Conservation (phyloP, 1,140 invertebrate species). For the Brachionus plicatilis region DNA sequence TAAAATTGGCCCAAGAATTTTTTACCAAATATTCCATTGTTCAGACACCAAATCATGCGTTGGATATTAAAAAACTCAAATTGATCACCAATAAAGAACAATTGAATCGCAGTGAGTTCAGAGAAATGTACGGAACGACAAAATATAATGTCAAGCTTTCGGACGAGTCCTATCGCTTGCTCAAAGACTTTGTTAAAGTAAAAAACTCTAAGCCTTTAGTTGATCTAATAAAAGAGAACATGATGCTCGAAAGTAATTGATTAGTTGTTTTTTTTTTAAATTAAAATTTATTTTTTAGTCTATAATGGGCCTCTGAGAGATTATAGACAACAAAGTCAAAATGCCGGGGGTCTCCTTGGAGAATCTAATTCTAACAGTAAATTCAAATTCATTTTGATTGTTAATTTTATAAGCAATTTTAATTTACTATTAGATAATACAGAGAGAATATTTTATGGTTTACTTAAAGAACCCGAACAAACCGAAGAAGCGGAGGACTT, state of each 20-base stretch:
- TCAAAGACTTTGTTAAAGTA: slow-evolving; percentile 39
- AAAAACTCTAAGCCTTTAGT: slow-evolving; percentile 39
- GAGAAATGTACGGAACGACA: not conserved
- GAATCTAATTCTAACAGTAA: slow-evolving; percentile 32
- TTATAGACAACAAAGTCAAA: not conserved
- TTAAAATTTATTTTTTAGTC: not conserved
- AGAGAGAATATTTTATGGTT: slow-evolving; percentile 21
- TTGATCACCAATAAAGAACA: slow-evolving; percentile 13
- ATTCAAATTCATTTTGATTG: not conserved
- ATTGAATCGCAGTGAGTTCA: slow-evolving; percentile 20
- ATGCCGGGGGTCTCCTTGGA: slow-evolving; percentile 5
- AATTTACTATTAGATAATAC: not conserved
- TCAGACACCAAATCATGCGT: not conserved
- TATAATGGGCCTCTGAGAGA: slow-evolving; percentile 25
- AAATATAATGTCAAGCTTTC: slow-evolving; percentile 38
- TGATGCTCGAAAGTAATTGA: slow-evolving; percentile 35
- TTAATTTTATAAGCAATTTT: not conserved
- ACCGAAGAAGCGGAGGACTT: not conserved
- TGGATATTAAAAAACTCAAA: slow-evolving; percentile 26
- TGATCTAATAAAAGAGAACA: slow-evolving; percentile 31
- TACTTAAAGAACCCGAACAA: slow-evolving; percentile 22
- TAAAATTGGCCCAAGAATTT: slow-evolving; percentile 20
- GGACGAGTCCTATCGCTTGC: slow-evolving; percentile 3
- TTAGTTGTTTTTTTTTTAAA: not conserved
- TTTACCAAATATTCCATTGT: not conserved